Percentiles rank a stretch among this genome's conserved stretches.
Conservation (phyloP, 2,797 vertebrate species). For the Myotis myotis region DNA sequence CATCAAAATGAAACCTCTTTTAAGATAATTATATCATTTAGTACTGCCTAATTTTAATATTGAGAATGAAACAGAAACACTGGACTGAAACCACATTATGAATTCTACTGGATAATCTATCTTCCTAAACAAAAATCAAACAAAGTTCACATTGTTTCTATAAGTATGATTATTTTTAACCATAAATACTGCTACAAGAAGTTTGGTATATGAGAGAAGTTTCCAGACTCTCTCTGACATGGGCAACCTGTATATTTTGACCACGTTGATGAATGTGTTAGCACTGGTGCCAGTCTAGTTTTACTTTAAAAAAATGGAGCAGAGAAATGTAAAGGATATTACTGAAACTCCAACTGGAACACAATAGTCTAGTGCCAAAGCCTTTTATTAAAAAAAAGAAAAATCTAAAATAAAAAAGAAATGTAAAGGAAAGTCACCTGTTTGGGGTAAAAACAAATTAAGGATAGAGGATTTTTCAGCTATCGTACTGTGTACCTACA, state of each 20-base stretch:
- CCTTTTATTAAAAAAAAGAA: background rate
- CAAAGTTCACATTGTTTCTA: slow-evolving; percentile 12
- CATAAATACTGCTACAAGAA: slow-evolving; percentile 16
- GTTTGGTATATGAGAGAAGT: background rate
- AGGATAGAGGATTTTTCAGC: background rate
- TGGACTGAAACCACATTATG: background rate
- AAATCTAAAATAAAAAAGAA: background rate
- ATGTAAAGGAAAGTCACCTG: background rate
- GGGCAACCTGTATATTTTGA: background rate
- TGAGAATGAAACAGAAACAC: background rate
- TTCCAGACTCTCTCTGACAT: slow-evolving; percentile 12
- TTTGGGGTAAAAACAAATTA: background rate
- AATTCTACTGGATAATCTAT: background rate
- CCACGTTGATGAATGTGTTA: background rate
- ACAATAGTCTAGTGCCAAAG: background rate
- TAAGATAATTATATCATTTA: background rate
- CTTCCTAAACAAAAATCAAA: slow-evolving; percentile 47
- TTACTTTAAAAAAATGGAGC: background rate
- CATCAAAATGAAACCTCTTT: background rate
- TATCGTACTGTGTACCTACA: background rate
- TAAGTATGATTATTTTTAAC: slow-evolving; percentile 25
- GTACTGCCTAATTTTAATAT: slow-evolving; percentile 13
- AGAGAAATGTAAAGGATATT: background rate
- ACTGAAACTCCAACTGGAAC: background rate
- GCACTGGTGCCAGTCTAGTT: background rate